A percentile compares a stretch with the other conserved stretches of the same genome.
Evolutionary conservation across 37 sponge, comb jelly and placozoan species (phyloP).

Genomic region (Hexactinellida sp.): DNA sequence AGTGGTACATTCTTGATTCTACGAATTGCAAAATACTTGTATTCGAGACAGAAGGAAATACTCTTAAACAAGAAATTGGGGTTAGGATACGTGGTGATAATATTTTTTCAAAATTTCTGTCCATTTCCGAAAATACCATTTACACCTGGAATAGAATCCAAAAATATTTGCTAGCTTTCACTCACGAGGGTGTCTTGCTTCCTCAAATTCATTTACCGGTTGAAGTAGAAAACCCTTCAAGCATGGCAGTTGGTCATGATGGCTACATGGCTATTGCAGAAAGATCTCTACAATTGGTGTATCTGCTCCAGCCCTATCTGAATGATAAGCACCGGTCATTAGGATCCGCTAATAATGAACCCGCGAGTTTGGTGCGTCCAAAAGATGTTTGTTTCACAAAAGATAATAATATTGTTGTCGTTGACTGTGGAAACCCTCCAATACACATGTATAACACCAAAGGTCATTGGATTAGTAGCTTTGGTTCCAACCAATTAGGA

Average conservation of each 20-base stretch:
- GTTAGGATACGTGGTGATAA: not conserved
- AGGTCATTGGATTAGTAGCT: not conserved
- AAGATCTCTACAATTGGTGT: not conserved
- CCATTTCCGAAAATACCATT: not conserved
- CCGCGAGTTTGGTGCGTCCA: not conserved
- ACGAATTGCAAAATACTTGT: not conserved
- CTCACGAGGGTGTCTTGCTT: not conserved
- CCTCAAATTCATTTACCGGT: not conserved
- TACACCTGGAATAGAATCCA: not conserved
- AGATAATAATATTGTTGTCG: not conserved
- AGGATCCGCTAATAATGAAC: not conserved
- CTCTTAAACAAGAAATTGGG: not conserved
- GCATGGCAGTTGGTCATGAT: not conserved
- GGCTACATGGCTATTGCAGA: not conserved
- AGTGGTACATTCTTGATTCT: not conserved
- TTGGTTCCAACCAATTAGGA: not conserved
- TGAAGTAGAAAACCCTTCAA: not conserved
- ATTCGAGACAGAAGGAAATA: not conserved
- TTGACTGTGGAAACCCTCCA: not conserved
- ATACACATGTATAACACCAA: not conserved
- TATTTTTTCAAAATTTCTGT: not conserved
- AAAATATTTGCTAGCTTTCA: not conserved
- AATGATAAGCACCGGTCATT: not conserved
- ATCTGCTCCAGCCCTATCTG: not conserved
- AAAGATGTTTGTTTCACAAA: not conserved